Base-by-base conservation (phyloP, 1,140 invertebrate species). In the Arion vulgaris region DNA sequence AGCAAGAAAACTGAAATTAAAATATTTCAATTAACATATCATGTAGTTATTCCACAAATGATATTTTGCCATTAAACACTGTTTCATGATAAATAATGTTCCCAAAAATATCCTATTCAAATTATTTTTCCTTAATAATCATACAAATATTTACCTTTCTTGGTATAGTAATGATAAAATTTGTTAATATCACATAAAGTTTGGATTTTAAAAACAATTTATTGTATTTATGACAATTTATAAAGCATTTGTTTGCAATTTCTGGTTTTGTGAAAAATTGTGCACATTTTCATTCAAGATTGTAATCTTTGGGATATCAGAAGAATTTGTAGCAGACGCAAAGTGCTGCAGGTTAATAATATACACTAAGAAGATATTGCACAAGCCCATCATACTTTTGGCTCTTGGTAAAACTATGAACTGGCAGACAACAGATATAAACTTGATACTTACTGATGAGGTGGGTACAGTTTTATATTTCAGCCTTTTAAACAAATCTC, bases 301-400 rank as follows among this genome's bases (percentile, higher is more conserved):
- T 45, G 86, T 89, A 19, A 51, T 92, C 13, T 83, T 91, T 75
- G 89, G 88, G 36, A 86, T 90, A 15, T 91, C 91, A 5, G 89
- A 91, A 80, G 87, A 90, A 38, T 90, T 91, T 83, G 87, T 88
- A 39, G 75, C 72, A 23, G 85, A 86, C 38, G 76, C 85, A 28
- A 72, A 84, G 9, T 89, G 87, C 81, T 77, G 83, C 32, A 86
- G 87, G 41, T 68, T 91, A 28, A 83, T 91, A 39, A 80, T 88
- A 53, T 90, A 87, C 85, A 86, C 84, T 17, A 88, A 88, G 36
- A 84, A 91, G 34, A 89, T 86, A n/a, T 83, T 92, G 19, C 82
- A 87, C 62, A 91, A 90, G 82, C 87, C 88, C 19, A 83, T 91
- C 38, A 80, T 89, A 2, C 76, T 91, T 34, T 81, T 90, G 17